phyloP scores from a whole-genome alignment of 2,113 vertebrate species.

The Ailuropoda melanoleuca region DNA sequence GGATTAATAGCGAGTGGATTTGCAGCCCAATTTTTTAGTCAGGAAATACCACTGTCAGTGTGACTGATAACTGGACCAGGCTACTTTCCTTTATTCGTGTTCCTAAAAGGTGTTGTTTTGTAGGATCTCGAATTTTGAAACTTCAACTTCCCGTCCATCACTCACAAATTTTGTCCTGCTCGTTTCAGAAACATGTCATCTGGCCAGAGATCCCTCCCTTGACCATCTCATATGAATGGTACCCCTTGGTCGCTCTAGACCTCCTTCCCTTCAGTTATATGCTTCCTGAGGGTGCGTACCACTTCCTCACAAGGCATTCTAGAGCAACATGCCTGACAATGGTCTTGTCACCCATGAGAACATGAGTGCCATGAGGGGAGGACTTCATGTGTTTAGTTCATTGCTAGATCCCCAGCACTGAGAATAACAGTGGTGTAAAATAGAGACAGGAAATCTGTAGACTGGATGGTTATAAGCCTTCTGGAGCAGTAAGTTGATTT shows the following conservation, averaged over 20 bases:
- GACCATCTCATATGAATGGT: not conserved
- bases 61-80: not conserved
- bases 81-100: not conserved
- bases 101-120: not conserved
- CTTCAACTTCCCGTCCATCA: not conserved
- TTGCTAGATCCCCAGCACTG: not conserved
- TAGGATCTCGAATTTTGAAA: not conserved
- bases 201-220: not conserved
- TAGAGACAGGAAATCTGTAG: not conserved
- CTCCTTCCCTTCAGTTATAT: not conserved
- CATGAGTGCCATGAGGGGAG: not conserved
- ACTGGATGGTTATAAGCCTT: not conserved
- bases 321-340: not conserved
- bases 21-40: not conserved
- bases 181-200: not conserved
- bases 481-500: not conserved
- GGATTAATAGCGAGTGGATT: not conserved
- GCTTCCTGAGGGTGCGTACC: not conserved
- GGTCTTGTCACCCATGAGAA: not conserved
- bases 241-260: not conserved
- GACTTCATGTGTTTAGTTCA: not conserved
- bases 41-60: not conserved
- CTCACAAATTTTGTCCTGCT: not conserved
- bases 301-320: not conserved
- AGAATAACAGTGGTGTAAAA: not conserved